Evolutionary conservation across 2,113 vertebrate genomes (phyloP), one percentile per base, ranked within the genome.

Genomic region (Nothoprocta pentlandii): DNA sequence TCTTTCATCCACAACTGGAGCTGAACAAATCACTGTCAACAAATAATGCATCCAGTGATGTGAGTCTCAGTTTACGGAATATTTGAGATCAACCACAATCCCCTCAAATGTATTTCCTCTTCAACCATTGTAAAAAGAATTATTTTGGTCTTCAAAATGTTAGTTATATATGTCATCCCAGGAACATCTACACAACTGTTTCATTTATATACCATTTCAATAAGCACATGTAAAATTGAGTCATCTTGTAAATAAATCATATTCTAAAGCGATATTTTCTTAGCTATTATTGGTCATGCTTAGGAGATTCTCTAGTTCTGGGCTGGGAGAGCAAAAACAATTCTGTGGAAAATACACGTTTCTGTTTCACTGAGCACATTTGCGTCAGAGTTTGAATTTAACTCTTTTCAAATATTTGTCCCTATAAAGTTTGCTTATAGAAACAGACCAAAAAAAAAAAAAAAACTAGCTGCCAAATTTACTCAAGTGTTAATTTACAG

Each of bases 221-320:
- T 59, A 74, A 93, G 34, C 54, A 51, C 30, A 66, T 70, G 51
- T 54, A 42, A 71, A 88, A 90, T 92, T 92, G 73, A 89, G 25
- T 74, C 26, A 49, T 59, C 47, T 28, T 90, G 61, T 76, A 91
- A 92, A 85, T 56, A 92, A 83, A 91, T 54, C 25, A 44, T 77
- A 36, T 91, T 91, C 75, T 67, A 92, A 68, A 36, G 68, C 66
- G 46, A 92, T 51, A 41, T 77, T 91, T 96, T 67, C 51, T 91
- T 46, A 80, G 81, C 75, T 94, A 12, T 80, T 93, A 70, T 23
- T 44, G 63, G 51, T 80, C 81, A 59, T 1, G 0, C 22, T 4
- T 85, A 85, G 70, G 67, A 94, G 28, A 80, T 32, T 22, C 87
- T 94, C 58, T 73, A 87, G 64, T 25, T 51, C 34, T 91, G 85